These are phyloP conservation scores for Polymixis lichenea DNA, from an alignment of 2,888 invertebrate genomes.

Conservation along the genomic window DNA sequence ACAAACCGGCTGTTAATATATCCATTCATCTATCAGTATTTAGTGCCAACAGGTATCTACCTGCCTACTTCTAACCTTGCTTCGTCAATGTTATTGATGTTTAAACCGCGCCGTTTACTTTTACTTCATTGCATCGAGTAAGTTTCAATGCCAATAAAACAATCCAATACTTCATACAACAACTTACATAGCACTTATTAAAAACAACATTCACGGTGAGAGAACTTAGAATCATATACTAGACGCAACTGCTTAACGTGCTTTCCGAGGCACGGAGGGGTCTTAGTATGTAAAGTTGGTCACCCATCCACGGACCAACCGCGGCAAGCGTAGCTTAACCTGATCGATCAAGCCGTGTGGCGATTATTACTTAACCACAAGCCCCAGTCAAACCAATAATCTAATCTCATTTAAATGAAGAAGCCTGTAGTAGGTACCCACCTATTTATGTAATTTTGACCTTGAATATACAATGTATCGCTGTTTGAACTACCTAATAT, in stretches of 20 bases:
- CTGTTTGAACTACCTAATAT: not conserved
- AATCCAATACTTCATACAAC: not conserved
- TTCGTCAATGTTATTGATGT: not conserved
- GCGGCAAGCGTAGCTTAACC: no score
- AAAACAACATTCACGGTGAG: not conserved
- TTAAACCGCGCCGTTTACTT: slow-evolving; percentile 29
- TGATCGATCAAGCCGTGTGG: no score
- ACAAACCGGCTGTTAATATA: not conserved
- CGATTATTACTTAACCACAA: no score
- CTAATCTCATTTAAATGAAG: slow-evolving; percentile 26
- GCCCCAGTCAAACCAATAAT: not conserved
- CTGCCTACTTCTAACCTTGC: slow-evolving; percentile 10
- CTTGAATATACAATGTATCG: slow-evolving; percentile 17
- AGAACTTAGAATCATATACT: not conserved
- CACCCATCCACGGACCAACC: no score
- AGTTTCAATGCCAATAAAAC: slow-evolving; percentile 44
- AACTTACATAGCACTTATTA: no score
- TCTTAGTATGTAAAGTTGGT: no score
- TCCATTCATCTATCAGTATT: not conserved
- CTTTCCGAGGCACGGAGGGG: no score
- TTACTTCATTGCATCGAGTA: slow-evolving; percentile 3
- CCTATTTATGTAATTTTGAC: slow-evolving; percentile 18
- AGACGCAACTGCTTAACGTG: no score
- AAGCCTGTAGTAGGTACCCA: slow-evolving; percentile 9
- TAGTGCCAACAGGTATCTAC: not conserved